Evolutionary conservation across 2,113 vertebrate species (phyloP), one percentile per base, ranked within the genome.

Genomic region (Archilochus colubris): DNA sequence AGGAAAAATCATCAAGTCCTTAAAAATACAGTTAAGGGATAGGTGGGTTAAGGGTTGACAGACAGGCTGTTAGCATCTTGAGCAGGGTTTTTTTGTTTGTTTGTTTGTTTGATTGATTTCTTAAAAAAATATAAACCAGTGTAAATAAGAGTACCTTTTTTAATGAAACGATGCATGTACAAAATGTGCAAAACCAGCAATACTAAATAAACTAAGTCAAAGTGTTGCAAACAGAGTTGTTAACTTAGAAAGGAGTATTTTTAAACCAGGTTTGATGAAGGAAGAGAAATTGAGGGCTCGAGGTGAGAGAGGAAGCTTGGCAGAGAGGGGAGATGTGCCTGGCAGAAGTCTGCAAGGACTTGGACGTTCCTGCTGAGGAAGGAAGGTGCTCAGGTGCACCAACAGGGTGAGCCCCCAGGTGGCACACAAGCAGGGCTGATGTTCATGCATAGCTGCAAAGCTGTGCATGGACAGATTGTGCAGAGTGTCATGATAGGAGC

Each of bases 381-480:
- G 15, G 9, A 55, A 14, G 3, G 17, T 57, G 38, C 22, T 67
- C 24, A 33, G 8, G 4, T 53, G 12, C 25, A 23, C 15, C 31
- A 31, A 40, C 23, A 24, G 3, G 4, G 9, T 15, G 40, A 78
- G 59, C 40, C 40, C 16, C 12, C 3, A 4, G 13, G 15, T 43
- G 62, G 19, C 43, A 63, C 3, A 8, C 12, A 21, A 51, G 75
- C 67, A 36, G 14, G 44, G 12, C 33, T 72, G 62, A 40, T 24
- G 38, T 46, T 22, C 2, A 1, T 9, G 12, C 0, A 3, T 23
- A 30, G 24, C 10, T 55, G 53, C 9, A 27, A 38, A 46, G 27
- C n/a, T 44, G n/a, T 2, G 3, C n/a, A 12, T 53, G 55, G 24
- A n/a, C 0, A 3, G 33, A 19, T 2, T 69, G 43, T 73, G 40